Conservation (phyloP, 2,888 invertebrate genomes). For the Phorcus lineatus region DNA sequence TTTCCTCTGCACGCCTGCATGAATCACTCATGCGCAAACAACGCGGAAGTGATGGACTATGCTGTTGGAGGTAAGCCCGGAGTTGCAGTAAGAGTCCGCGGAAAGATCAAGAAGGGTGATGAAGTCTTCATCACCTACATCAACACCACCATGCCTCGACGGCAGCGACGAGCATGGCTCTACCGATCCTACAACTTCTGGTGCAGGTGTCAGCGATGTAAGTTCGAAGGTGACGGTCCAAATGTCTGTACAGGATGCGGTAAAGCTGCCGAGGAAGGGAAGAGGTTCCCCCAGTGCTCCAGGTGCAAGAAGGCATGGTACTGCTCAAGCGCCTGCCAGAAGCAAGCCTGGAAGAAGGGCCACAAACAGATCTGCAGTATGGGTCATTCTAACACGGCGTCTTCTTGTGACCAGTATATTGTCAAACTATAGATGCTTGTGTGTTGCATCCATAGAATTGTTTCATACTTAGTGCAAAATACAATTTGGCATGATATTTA, state of each 20-base stretch:
- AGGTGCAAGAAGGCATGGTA: constrained; percentile 64
- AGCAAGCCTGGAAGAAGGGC: constrained; percentile 62
- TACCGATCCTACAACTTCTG: constrained; percentile 61
- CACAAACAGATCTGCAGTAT: constrained; percentile 63
- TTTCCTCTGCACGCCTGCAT: constrained; percentile 65
- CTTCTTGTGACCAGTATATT: constrained; percentile 35
- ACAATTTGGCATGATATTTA: no score
- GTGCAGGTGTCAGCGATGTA: constrained; percentile 60
- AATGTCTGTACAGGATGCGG: constrained; percentile 54
- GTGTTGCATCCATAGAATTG: no score
- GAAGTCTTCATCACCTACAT: constrained; percentile 60
- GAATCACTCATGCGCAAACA: constrained; percentile 66
- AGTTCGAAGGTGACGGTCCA: constrained; percentile 60
- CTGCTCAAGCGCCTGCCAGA: constrained; percentile 60
- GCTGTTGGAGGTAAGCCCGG: constrained; percentile 46
- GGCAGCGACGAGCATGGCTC: constrained; percentile 55
- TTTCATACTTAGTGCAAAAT: no score
- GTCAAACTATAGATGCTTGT: not conserved
- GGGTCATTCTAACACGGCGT: constrained; percentile 48
- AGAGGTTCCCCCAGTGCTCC: constrained; percentile 50
- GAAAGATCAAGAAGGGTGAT: constrained; percentile 39
- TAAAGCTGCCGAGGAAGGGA: constrained; percentile 40
- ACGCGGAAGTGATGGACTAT: constrained; percentile 54
- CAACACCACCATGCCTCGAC: constrained; percentile 47
- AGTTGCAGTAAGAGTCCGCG: constrained; percentile 23